These are phyloP conservation scores for Vidua chalybeata DNA, from an alignment of 2,113 vertebrate genomes.

Conservation along the genomic window DNA sequence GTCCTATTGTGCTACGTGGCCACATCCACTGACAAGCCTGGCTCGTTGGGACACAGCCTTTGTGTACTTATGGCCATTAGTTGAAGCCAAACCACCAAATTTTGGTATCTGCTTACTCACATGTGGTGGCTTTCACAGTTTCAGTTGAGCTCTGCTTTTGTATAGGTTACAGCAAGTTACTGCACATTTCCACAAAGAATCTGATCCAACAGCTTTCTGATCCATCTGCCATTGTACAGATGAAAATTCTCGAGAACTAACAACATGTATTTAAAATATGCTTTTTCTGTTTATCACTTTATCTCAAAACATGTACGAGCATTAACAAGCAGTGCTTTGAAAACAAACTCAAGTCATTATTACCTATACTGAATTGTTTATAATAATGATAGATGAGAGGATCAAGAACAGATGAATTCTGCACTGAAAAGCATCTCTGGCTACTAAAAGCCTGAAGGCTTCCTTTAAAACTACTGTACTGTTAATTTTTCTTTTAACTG, in stretches of 20 bases:
- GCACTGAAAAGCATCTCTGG: not conserved
- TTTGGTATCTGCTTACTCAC: not conserved
- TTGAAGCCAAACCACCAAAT: not conserved
- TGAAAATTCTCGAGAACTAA: not conserved
- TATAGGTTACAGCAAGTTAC: not conserved
- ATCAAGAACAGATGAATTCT: not conserved
- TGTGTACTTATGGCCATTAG: not conserved
- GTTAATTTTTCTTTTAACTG: not conserved
- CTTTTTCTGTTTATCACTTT: not conserved
- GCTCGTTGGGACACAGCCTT: not conserved
- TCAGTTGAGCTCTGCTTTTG: not conserved
- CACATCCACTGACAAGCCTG: not conserved
- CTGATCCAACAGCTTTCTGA: not conserved
- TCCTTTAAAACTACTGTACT: not conserved
- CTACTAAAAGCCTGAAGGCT: not conserved
- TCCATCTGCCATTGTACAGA: not conserved
- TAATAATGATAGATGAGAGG: not conserved
- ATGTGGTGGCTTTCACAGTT: not conserved
- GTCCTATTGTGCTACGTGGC: not conserved
- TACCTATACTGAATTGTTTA: not conserved
- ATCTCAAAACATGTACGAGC: not conserved
- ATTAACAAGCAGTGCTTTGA: not conserved
- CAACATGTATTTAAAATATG: not conserved
- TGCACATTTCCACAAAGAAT: not conserved
- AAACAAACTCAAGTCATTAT: not conserved